A percentile compares a stretch with the other conserved stretches of the same genome.
phyloP scores from a whole-genome alignment of 2,113 vertebrate species.

The Cyprinus carpio region DNA sequence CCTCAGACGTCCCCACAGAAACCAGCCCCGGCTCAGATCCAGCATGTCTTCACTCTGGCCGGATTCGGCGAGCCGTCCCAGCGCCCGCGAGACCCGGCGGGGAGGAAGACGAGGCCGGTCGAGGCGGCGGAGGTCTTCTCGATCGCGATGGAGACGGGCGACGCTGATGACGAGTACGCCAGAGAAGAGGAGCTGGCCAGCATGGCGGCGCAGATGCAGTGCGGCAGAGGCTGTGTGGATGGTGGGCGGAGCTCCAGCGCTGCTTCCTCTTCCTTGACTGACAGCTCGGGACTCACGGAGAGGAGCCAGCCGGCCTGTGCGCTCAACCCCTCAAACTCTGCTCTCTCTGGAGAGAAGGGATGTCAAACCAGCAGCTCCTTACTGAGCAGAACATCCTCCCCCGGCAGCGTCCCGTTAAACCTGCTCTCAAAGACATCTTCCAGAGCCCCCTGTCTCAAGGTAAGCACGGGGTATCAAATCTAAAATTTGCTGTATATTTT shows the following conservation, averaged over 20 bases:
- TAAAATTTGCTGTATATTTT: too few species aligned
- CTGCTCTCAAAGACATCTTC: slow-evolving; percentile 67
- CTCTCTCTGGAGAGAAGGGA: slow-evolving; percentile 60
- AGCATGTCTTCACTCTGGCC: slow-evolving; percentile 73
- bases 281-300: slow-evolving; percentile 1
- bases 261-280: slow-evolving; percentile 28
- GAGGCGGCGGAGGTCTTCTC: slow-evolving; percentile 84
- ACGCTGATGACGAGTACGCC: slow-evolving; percentile 90
- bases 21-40: slow-evolving; percentile 65
- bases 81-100: slow-evolving; percentile 50
- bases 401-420: slow-evolving; percentile 68
- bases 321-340: slow-evolving; percentile 47
- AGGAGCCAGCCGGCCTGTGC: too few species aligned
- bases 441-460: slow-evolving; percentile 68
- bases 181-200: slow-evolving; percentile 91
- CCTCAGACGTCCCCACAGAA: slow-evolving; percentile 37
- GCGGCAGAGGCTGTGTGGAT: slow-evolving; percentile 53
- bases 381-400: slow-evolving; percentile 58
- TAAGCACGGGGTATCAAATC: too few species aligned
- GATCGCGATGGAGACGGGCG: slow-evolving; percentile 94
- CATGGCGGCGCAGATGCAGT: slow-evolving; percentile 85
- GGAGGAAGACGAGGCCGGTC: slow-evolving; percentile 46
- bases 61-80: slow-evolving; percentile 53
- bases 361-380: slow-evolving; percentile 62
- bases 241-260: too few species aligned